Percentiles rank a stretch among this genome's conserved stretches.
Conservation (phyloP, 2,113 vertebrate genomes). For the Alethe diademata region DNA sequence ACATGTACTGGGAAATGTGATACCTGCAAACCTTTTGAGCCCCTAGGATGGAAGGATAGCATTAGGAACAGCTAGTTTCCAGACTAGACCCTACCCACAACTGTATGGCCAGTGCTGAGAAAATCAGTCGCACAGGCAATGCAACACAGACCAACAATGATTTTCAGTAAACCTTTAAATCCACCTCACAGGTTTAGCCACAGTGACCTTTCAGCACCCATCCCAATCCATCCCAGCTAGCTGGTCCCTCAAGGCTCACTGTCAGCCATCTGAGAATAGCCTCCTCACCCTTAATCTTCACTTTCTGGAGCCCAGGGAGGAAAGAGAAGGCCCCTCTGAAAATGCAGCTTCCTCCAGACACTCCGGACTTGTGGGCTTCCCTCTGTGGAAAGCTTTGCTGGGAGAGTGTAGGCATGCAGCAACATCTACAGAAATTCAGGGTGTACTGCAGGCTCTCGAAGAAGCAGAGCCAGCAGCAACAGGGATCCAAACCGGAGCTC, state of each 20-base stretch:
- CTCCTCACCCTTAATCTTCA: background rate
- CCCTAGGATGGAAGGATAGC: background rate
- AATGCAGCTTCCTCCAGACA: background rate
- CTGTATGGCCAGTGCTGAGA: background rate
- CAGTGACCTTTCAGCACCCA: background rate
- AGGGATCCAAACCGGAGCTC: background rate
- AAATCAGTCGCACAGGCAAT: background rate
- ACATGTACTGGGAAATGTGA: background rate
- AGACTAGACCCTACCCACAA: background rate
- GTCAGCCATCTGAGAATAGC: background rate
- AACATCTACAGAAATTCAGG: constrained; percentile 67
- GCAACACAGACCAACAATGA: background rate
- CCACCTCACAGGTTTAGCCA: background rate
- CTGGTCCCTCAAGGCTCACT: background rate
- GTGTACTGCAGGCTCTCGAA: constrained; percentile 40
- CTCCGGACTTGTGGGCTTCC: background rate
- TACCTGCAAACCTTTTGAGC: background rate
- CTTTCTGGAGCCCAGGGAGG: background rate
- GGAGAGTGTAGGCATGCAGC: constrained; percentile 56
- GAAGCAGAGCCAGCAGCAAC: constrained; percentile 31
- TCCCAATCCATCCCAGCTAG: background rate
- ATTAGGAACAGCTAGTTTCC: background rate
- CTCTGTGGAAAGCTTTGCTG: background rate
- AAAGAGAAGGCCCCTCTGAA: background rate
- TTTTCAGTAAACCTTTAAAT: background rate